Evolutionary conservation across 1,140 invertebrate genomes (phyloP).

Genomic region (Meloidogyne hapla): DNA sequence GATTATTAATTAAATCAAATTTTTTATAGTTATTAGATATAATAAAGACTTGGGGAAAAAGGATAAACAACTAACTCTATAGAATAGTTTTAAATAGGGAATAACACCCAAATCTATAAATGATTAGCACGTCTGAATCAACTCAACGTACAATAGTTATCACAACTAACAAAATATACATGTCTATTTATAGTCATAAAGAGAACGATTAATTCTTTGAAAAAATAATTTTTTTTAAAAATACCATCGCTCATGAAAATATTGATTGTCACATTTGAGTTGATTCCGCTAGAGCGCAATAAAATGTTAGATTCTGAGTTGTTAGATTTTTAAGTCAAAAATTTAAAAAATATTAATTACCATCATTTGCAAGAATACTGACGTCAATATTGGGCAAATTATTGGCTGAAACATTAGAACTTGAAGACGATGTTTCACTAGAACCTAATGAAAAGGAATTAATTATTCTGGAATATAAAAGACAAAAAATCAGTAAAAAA

Average conservation of each 20-base stretch:
- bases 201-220: not conserved
- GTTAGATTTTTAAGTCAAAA: not conserved
- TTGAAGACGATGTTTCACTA: not conserved
- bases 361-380: not conserved
- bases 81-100: no score
- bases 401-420: not conserved
- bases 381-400: not conserved
- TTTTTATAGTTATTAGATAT: no score
- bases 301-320: not conserved
- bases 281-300: not conserved
- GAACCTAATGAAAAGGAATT: not conserved
- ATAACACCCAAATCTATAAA: no score
- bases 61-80: no score
- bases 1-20: not conserved
- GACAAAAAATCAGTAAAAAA: no score
- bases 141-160: no score
- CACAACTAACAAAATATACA: no score
- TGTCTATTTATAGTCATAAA: no score
- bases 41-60: no score
- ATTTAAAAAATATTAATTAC: not conserved
- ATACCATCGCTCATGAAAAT: not conserved
- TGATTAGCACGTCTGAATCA: no score
- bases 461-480: not conserved
- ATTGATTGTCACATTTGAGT: not conserved
- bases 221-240: not conserved